These are phyloP conservation scores for Pristionchus japonicus DNA, from an alignment of 2,888 invertebrate genomes.

Conservation along the genomic window DNA sequence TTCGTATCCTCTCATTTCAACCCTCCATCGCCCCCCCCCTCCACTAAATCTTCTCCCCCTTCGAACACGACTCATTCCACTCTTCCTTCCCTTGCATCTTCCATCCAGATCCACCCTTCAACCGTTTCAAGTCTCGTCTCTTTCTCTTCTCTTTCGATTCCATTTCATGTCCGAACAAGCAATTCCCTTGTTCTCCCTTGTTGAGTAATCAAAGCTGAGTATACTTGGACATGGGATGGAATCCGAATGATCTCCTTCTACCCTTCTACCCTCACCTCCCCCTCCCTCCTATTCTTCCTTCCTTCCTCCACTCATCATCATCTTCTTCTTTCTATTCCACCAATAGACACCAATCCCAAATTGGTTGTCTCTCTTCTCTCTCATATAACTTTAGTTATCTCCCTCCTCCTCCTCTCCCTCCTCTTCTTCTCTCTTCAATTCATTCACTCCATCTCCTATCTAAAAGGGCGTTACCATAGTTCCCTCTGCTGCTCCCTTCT, in stretches of 20 bases:
- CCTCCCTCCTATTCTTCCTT: not conserved
- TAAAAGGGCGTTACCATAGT: constrained; percentile 27
- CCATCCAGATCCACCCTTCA: not conserved
- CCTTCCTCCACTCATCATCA: not conserved
- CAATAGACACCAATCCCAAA: constrained; percentile 34
- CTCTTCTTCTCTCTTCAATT: constrained; percentile 12
- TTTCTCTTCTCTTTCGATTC: not conserved
- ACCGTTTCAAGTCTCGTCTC: not conserved
- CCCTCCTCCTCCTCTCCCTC: not conserved
- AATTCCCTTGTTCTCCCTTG: not conserved
- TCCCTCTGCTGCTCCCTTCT: not conserved
- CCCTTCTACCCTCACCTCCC: constrained; percentile 5
- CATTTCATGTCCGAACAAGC: constrained; percentile 2
- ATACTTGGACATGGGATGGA: constrained; percentile 24
- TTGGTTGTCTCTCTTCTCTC: constrained; percentile 29
- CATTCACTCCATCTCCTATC: not conserved
- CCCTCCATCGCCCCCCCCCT: not conserved
- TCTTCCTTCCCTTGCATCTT: not conserved
- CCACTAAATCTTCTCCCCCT: constrained; percentile 28
- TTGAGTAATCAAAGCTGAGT: constrained; percentile 41
- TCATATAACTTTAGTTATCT: not conserved
- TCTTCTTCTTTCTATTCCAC: constrained; percentile 16
- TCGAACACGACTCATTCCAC: not conserved
- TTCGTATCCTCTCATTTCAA: constrained; percentile 11
- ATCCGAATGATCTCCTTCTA: not conserved